Conservation (phyloP, 2,797 vertebrate species). For the Cichlasoma orientale region DNA sequence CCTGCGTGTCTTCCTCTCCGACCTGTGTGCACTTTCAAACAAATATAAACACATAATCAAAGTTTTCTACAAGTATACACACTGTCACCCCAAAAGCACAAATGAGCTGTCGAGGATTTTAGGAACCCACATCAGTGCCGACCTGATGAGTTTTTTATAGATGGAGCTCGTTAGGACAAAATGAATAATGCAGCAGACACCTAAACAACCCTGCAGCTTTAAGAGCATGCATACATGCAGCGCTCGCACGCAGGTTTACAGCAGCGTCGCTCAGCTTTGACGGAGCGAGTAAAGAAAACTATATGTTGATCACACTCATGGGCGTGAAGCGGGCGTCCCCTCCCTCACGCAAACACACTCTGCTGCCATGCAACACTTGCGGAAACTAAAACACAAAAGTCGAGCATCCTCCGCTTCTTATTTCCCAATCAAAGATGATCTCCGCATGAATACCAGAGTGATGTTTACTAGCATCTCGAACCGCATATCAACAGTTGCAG, state of each 20-base stretch:
- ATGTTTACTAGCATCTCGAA: constrained; percentile 28
- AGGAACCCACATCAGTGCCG: constrained; percentile 31
- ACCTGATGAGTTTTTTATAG: not conserved
- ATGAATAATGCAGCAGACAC: constrained; percentile 47
- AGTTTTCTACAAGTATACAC: constrained; percentile 3
- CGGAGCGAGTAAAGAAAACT: constrained; percentile 38
- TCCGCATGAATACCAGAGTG: constrained; percentile 23
- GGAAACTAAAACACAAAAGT: constrained; percentile 50
- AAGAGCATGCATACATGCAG: not conserved
- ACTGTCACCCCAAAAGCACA: not conserved
- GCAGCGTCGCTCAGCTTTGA: constrained; percentile 36
- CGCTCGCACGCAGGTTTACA: constrained; percentile 33
- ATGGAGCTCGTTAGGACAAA: constrained; percentile 14
- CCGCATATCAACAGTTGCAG: constrained; percentile 4
- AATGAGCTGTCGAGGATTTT: constrained; percentile 22
- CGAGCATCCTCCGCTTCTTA: constrained; percentile 2
- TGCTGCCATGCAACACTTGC: constrained; percentile 53
- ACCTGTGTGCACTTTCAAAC: not conserved
- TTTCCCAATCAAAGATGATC: constrained; percentile 33
- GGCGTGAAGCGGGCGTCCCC: constrained; percentile 42
- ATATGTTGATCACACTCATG: constrained; percentile 46
- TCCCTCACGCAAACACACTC: constrained; percentile 21
- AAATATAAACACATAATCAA: constrained; percentile 21
- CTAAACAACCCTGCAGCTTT: constrained; percentile 40
- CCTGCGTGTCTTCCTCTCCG: not conserved